Base-by-base conservation (phyloP, 2,888 invertebrate species). In the Scaptomyza polygonia region DNA sequence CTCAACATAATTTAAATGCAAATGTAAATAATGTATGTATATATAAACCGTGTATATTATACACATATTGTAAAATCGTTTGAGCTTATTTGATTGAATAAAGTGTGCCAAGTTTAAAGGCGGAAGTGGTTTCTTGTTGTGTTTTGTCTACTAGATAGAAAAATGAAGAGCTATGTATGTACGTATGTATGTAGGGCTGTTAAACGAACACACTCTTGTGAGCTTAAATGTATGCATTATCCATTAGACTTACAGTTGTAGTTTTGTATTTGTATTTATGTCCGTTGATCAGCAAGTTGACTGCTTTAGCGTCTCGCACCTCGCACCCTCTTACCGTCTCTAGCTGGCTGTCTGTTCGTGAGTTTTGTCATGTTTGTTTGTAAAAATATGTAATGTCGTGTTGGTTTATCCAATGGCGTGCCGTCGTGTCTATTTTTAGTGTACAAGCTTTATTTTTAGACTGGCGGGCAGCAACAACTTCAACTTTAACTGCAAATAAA, bases 341-440 rank as follows among this genome's bases (percentile, higher is more conserved):
- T 11, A 3, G 25, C 6, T 25, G 6, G 40, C 40, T 58, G 47
- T 44, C 44, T 59, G 53, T 61, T 49, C 52, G 67, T 59, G 68
- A 67, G 52, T 63, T 65, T 76, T 68, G 58, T 65, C 59, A 72
- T 77, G 79, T 77, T 78, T 81, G 78, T 77, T 84, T 79, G 84
- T 80, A 67, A 66, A 76, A 78, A 77, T 72, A 58, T 78, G 75
- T 84, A 85, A 81, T 85, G 81, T 79, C 73, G 85, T 74, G 74
- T 84, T 84, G 76, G 79, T 77, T 85, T 81, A 85, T 77, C 77
- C 67, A 67, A 65, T 77, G 77, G 66, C 72, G 68, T 72, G 76
- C 76, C 67, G 75, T 79, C 79, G 78, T 64, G 66, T 83, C 86
- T 84, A 84, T 84, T 86, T 84, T 79, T 86, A 84, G 81, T 67